Conservation (phyloP, 2,888 invertebrate genomes). For the Drosophila pseudotalamancana region DNA sequence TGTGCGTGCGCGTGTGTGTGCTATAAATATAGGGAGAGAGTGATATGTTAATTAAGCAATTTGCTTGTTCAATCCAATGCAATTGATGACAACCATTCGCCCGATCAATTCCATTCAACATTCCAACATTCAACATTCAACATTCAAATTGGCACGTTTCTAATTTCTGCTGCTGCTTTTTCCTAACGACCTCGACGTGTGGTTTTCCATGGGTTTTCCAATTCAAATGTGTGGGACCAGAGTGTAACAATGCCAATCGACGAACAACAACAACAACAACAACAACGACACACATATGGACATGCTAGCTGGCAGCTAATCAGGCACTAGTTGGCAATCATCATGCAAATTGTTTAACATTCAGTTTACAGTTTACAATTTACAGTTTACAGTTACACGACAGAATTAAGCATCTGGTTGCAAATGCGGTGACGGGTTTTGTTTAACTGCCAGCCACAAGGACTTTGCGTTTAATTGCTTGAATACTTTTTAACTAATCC, state of each 20-base stretch:
- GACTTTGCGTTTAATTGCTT: not conserved
- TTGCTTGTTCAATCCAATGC: slow-evolving; percentile 37
- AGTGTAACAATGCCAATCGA: not conserved
- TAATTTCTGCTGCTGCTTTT: slow-evolving; percentile 33
- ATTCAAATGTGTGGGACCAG: not conserved
- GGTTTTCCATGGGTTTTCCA: slow-evolving; percentile 4
- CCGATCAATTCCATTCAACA: slow-evolving; percentile 10
- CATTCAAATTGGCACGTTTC: slow-evolving; percentile 46
- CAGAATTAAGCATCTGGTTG: slow-evolving; percentile 13
- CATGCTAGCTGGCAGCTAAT: slow-evolving; percentile 26
- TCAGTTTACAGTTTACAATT: not conserved
- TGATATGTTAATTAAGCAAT: slow-evolving; percentile 62
- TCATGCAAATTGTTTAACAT: slow-evolving; percentile 40
- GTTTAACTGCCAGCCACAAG: not conserved
- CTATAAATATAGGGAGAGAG: not conserved
- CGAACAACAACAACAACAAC: not conserved
- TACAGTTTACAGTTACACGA: not conserved
- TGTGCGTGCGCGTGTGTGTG: not conserved
- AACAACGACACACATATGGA: not conserved
- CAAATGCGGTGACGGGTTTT: not conserved
- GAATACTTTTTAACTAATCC: not conserved
- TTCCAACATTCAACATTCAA: slow-evolving; percentile 14
- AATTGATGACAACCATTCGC: slow-evolving; percentile 22
- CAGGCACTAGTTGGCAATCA: slow-evolving; percentile 10
- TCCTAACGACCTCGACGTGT: slow-evolving; percentile 35